phyloP scores from a whole-genome alignment of 2,113 vertebrate genomes.

The Oreochromis niloticus region DNA sequence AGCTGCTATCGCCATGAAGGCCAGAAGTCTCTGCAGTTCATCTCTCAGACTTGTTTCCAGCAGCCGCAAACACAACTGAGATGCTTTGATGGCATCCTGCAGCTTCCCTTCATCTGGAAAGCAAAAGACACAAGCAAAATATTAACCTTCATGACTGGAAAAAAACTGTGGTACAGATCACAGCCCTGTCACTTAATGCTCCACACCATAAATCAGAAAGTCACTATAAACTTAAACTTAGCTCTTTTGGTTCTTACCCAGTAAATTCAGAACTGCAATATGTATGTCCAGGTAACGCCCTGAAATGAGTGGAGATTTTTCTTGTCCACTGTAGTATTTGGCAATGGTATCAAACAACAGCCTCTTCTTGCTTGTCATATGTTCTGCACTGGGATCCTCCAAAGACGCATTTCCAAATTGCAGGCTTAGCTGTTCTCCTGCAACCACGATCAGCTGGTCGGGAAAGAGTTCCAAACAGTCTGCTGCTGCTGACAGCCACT shows the following conservation, averaged over 20 bases:
- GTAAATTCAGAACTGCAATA: conserved; percentile 76
- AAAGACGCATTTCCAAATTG: neutral
- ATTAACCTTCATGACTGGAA: neutral
- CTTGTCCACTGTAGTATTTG: conserved; percentile 80
- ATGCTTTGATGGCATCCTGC: conserved; percentile 73
- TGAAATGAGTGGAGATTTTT: conserved; percentile 73
- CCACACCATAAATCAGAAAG: neutral
- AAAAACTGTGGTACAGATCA: neutral
- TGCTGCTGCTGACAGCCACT: conserved; percentile 77
- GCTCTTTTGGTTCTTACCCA: conserved; percentile 64
- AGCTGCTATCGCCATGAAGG: conserved; percentile 70
- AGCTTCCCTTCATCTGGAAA: conserved; percentile 69
- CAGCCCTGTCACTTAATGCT: neutral
- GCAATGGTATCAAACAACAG: conserved; percentile 80
- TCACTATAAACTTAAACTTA: neutral
- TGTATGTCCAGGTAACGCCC: conserved; percentile 74
- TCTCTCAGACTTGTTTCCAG: conserved; percentile 69
- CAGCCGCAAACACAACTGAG: conserved; percentile 77
- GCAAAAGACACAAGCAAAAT: neutral
- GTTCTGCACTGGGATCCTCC: conserved; percentile 26
- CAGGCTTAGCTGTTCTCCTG: conserved; percentile 75
- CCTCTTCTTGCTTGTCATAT: conserved; percentile 67
- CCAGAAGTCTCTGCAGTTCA: conserved; percentile 73
- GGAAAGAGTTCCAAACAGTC: conserved; percentile 86
- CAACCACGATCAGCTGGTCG: conserved; percentile 77